phyloP scores from a whole-genome alignment of 30 jellyfish, hydroid and myxozoan genomes.

The Clytia hemisphaerica region DNA sequence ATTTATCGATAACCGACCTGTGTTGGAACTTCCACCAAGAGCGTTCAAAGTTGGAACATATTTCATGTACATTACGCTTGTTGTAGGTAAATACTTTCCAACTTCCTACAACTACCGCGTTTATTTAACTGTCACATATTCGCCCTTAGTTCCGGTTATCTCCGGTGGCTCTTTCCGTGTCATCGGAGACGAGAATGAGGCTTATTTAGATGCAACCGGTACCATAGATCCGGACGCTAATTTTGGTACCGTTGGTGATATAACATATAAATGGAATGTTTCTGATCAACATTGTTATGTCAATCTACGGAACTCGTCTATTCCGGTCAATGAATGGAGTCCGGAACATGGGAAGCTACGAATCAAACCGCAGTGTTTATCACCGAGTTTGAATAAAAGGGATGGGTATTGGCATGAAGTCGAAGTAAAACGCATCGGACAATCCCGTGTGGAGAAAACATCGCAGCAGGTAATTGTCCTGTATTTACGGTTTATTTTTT shows the following conservation, averaged over 20 bases:
- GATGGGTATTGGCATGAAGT: background rate
- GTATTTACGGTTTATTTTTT: background rate
- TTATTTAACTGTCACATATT: constrained; percentile 22
- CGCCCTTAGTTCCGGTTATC: constrained; percentile 68
- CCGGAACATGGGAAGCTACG: background rate
- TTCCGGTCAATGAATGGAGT: constrained; percentile 26
- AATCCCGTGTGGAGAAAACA: background rate
- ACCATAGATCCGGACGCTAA: constrained; percentile 53
- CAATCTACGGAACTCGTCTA: too few relatives aligned
- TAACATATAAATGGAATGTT: background rate
- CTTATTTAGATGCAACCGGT: constrained; percentile 41
- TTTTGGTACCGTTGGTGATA: background rate
- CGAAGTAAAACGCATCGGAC: constrained; percentile 5
- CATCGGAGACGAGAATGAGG: constrained; percentile 44
- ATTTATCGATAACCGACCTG: constrained; percentile 19
- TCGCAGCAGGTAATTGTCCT: constrained; percentile 34
- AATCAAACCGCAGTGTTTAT: background rate
- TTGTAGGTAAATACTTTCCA: constrained; percentile 29
- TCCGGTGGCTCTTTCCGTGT: constrained; percentile 56
- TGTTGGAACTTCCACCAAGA: constrained; percentile 69
- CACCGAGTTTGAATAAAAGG: too few relatives aligned
- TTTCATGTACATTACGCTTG: constrained; percentile 49
- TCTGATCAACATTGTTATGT: background rate
- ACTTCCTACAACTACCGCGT: background rate
- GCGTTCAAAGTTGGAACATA: constrained; percentile 48